Evolutionary conservation across 1,140 invertebrate species (phyloP).

Genomic region (Paralvinella palmiformis): DNA sequence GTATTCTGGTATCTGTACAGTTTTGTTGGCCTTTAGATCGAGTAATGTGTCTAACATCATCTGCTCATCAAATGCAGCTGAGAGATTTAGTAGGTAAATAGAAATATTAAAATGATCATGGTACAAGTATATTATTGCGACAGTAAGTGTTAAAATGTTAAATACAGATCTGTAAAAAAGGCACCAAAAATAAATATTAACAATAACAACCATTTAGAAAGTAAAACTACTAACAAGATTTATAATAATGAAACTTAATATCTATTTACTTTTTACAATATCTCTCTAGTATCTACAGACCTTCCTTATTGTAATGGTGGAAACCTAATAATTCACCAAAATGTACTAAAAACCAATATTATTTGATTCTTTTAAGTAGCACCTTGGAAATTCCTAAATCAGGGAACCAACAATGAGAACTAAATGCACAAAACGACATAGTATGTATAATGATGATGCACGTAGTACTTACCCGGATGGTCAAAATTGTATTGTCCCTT

Average conservation of each 20-base stretch:
- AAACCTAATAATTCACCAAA: not conserved
- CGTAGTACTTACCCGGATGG: constrained; percentile 67
- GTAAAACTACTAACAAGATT: not conserved
- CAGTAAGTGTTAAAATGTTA: too few relatives aligned
- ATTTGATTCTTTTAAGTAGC: constrained; percentile 7
- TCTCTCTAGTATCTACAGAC: too few relatives aligned
- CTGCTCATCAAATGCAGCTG: constrained; percentile 62
- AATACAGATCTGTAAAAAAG: too few relatives aligned
- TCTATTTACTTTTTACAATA: not conserved
- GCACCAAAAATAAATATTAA: too few relatives aligned
- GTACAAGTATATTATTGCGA: too few relatives aligned
- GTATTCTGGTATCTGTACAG: constrained; percentile 82
- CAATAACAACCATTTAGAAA: too few relatives aligned
- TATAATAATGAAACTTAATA: not conserved
- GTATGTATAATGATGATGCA: not conserved
- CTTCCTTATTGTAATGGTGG: too few relatives aligned
- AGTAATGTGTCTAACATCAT: constrained; percentile 72
- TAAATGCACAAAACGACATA: too few relatives aligned
- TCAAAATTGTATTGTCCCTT: constrained; percentile 96
- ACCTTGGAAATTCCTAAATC: constrained; percentile 1
- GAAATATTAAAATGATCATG: too few relatives aligned
- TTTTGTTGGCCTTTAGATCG: constrained; percentile 73
- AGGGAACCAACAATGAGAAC: too few relatives aligned
- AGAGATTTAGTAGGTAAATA: not conserved
- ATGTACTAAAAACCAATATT: constrained; percentile 10